These are phyloP conservation scores for Amia ocellicauda DNA, from an alignment of 2,113 vertebrate genomes.

Conservation along the genomic window DNA sequence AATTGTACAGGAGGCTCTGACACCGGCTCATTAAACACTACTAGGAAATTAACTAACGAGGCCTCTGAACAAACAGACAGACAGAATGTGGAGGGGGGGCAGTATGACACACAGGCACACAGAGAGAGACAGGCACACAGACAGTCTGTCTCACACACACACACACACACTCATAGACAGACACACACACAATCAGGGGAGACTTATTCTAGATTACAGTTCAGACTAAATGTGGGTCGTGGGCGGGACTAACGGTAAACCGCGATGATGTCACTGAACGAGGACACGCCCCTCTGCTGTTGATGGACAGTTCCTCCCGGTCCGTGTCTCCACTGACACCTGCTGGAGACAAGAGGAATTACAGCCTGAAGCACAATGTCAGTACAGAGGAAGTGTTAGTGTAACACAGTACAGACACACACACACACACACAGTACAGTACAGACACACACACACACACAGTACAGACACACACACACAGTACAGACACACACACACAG, in stretches of 20 bases:
- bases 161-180: no score
- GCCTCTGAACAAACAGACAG: no score
- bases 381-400: no score
- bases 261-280: constrained; percentile 73
- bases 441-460: not conserved
- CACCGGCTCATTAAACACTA: constrained; percentile 66
- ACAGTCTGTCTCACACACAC: no score
- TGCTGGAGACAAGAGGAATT: constrained; percentile 33
- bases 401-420: no score
- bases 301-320: constrained; percentile 75
- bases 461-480: not conserved
- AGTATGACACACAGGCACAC: no score
- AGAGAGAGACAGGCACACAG: no score
- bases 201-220: no score
- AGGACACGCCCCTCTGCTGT: constrained; percentile 56
- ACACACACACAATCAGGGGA: no score
- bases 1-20: constrained; percentile 65
- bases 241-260: constrained; percentile 85
- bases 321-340: constrained; percentile 71
- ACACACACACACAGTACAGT: not conserved
- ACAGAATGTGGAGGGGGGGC: no score
- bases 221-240: constrained; percentile 75
- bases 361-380: not conserved
- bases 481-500: no score
- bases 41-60: constrained; percentile 58